Conservation (phyloP, 1,140 invertebrate genomes). For the Magallana ariakensis region DNA sequence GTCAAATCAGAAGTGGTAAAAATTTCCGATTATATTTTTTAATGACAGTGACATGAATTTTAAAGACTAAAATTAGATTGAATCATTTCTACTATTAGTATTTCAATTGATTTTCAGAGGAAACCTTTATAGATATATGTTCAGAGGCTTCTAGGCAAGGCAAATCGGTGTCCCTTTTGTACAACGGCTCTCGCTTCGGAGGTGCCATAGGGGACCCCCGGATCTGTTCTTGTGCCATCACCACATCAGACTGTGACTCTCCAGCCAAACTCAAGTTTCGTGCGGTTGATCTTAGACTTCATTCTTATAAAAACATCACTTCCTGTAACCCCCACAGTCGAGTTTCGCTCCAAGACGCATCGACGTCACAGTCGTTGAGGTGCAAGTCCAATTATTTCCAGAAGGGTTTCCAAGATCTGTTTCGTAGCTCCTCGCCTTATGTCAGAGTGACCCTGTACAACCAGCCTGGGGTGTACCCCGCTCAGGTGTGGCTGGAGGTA, state of each 20-base stretch:
- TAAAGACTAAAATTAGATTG: neutral
- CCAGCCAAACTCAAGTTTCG: slow-evolving; percentile 43
- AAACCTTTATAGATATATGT: slow-evolving; percentile 55
- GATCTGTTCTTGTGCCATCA: slow-evolving; percentile 50
- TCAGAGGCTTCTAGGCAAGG: slow-evolving; percentile 45
- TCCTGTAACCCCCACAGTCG: slow-evolving; percentile 48
- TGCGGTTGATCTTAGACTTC: slow-evolving; percentile 51
- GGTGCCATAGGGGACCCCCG: neutral
- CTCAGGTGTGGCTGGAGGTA: slow-evolving; percentile 52
- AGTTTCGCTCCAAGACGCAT: slow-evolving; percentile 47
- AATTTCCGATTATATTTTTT: too few relatives aligned
- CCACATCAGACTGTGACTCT: slow-evolving; percentile 52
- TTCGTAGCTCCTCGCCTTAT: slow-evolving; percentile 48
- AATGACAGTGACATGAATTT: too few relatives aligned
- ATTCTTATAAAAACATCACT: slow-evolving; percentile 46
- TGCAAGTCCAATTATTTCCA: slow-evolving; percentile 51
- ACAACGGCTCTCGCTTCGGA: slow-evolving; percentile 43
- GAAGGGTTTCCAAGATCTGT: slow-evolving; percentile 44
- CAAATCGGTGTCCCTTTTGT: slow-evolving; percentile 49
- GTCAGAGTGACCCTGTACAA: slow-evolving; percentile 55
- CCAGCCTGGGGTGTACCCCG: slow-evolving; percentile 45
- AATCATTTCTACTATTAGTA: too few relatives aligned
- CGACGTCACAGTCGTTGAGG: slow-evolving; percentile 10
- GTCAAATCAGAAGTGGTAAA: too few relatives aligned
- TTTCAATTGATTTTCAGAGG: slow-evolving; percentile 47